Evolutionary conservation across 1,140 invertebrate genomes (phyloP).

Genomic region (Leptinotarsa texana): DNA sequence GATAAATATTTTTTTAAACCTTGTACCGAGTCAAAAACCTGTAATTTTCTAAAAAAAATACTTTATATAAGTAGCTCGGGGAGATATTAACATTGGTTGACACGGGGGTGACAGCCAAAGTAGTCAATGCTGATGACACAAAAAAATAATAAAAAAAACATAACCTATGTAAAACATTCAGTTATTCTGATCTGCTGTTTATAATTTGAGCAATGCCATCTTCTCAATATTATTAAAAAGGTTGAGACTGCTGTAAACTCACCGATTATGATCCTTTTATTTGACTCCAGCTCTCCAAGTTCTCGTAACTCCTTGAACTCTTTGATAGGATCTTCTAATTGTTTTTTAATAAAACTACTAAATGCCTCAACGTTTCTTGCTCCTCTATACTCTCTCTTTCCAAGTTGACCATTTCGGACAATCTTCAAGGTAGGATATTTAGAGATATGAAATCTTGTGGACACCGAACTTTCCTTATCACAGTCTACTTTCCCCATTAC

Average conservation of each 20-base stretch:
- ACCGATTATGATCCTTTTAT: slow-evolving; percentile 90
- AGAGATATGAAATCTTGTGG: slow-evolving; percentile 90
- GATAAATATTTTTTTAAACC: too few relatives aligned
- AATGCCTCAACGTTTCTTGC: slow-evolving; percentile 84
- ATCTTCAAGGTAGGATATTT: slow-evolving; percentile 99
- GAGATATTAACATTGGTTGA: too few relatives aligned
- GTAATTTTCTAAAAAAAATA: too few relatives aligned
- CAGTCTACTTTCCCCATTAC: slow-evolving; percentile 97
- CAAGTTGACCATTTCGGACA: slow-evolving; percentile 89
- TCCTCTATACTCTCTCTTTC: slow-evolving; percentile 94
- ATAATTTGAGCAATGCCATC: too few relatives aligned
- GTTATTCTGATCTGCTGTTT: too few relatives aligned
- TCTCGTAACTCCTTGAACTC: slow-evolving; percentile 78
- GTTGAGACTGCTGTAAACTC: slow-evolving; percentile 20
- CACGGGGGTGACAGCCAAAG: too few relatives aligned
- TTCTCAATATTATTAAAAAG: slow-evolving; percentile 11
- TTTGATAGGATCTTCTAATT: slow-evolving; percentile 87
- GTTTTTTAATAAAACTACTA: slow-evolving; percentile 83
- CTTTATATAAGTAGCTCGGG: too few relatives aligned
- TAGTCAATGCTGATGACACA: too few relatives aligned
- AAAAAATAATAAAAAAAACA: too few relatives aligned
- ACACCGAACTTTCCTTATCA: slow-evolving; percentile 84
- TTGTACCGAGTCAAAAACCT: too few relatives aligned
- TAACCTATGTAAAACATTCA: too few relatives aligned
- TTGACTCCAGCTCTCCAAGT: slow-evolving; percentile 78